phyloP scores from a whole-genome alignment of 2,797 vertebrate species.

The Melanotaenia parkinsoni region DNA sequence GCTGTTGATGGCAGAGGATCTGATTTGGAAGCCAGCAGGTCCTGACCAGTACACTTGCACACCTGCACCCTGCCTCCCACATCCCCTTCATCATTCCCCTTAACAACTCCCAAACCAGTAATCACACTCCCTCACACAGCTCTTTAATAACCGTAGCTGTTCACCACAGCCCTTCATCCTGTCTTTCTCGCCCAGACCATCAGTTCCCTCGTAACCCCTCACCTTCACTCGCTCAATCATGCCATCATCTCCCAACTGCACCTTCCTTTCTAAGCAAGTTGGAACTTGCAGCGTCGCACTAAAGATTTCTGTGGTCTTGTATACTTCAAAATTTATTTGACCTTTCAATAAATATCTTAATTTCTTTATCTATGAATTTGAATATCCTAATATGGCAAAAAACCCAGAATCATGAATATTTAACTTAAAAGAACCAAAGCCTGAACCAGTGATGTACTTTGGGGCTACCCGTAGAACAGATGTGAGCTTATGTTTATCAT shows the following conservation, averaged over 20 bases:
- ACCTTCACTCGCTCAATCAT: neutral
- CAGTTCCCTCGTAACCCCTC: conserved; percentile 8
- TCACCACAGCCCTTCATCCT: neutral
- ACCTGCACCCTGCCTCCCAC: conserved; percentile 51
- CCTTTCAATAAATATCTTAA: neutral
- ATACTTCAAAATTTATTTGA: conserved; percentile 3
- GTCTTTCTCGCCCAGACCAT: conserved; percentile 11
- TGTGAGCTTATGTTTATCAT: conserved; percentile 27
- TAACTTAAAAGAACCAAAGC: conserved; percentile 14
- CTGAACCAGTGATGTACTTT: neutral
- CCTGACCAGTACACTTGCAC: conserved; percentile 43
- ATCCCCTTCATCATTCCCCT: conserved; percentile 24
- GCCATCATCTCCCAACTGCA: neutral
- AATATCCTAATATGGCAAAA: conserved; percentile 6
- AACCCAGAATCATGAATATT: conserved; percentile 20
- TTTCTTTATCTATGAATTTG: neutral
- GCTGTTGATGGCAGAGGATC: conserved; percentile 33
- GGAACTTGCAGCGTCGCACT: neutral
- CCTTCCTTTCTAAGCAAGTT: neutral
- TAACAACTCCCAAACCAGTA: conserved; percentile 45
- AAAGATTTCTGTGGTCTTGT: neutral
- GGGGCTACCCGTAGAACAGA: no score
- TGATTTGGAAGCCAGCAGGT: conserved; percentile 37
- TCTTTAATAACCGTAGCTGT: conserved; percentile 36
- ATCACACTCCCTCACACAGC: conserved; percentile 33